Conservation (phyloP, 1,140 invertebrate species). For the Aplysia californica region DNA sequence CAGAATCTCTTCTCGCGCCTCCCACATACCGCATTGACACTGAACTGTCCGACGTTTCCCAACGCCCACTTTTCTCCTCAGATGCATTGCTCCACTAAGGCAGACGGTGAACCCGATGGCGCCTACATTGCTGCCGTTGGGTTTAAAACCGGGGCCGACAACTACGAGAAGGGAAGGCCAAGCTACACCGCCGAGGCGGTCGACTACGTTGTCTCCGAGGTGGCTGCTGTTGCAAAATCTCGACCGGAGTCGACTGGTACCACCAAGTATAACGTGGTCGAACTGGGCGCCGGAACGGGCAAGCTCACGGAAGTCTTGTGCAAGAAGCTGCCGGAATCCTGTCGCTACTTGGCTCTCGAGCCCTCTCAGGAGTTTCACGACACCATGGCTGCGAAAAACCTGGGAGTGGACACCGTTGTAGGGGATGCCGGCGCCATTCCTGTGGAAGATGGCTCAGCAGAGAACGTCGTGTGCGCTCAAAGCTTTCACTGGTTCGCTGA, state of each 20-base stretch:
- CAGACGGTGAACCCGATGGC: too few relatives aligned
- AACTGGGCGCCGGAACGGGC: slow-evolving; percentile 39
- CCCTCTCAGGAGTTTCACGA: slow-evolving; percentile 28
- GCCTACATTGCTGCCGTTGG: too few relatives aligned
- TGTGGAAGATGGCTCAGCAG: background rate
- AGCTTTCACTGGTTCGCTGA: slow-evolving; percentile 42
- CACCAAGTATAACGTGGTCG: slow-evolving; percentile 21
- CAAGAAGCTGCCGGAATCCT: slow-evolving; percentile 2
- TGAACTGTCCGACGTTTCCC: too few relatives aligned
- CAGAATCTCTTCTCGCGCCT: too few relatives aligned
- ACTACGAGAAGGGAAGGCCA: slow-evolving; percentile 17
- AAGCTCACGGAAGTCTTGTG: slow-evolving; percentile 30
- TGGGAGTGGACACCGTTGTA: slow-evolving; percentile 14
- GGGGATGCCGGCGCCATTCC: slow-evolving; percentile 13
- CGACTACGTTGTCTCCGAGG: background rate
- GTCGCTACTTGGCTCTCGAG: slow-evolving; percentile 30
- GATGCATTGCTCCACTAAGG: too few relatives aligned
- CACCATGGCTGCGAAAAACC: slow-evolving; percentile 16
- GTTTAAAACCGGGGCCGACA: too few relatives aligned
- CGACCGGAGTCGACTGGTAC: background rate
- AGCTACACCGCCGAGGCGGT: slow-evolving; percentile 19
- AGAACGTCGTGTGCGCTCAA: slow-evolving; percentile 37
- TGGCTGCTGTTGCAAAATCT: background rate
- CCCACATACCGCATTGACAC: too few relatives aligned
- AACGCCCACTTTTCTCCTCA: too few relatives aligned